Evolutionary conservation across 2,888 invertebrate genomes (phyloP).

Genomic region (Xestia ashworthii): DNA sequence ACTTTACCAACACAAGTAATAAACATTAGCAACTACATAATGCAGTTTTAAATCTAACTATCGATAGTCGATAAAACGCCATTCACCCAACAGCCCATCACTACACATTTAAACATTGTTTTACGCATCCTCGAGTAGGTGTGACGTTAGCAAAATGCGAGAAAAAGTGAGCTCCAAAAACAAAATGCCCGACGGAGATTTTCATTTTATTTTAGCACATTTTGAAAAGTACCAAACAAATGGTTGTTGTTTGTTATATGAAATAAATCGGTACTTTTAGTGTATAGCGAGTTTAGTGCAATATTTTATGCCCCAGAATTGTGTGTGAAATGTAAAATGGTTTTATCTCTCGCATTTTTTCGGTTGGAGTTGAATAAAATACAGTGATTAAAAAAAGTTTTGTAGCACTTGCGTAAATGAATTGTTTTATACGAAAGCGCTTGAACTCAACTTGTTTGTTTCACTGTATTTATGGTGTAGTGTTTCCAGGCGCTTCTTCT

Average conservation of each 20-base stretch:
- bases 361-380: constrained; percentile 14
- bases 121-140: constrained; percentile 55
- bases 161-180: constrained; percentile 46
- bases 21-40: background rate
- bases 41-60: background rate
- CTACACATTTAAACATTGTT: constrained; percentile 56
- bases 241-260: constrained; percentile 54
- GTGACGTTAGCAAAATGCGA: constrained; percentile 47
- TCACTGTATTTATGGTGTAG: background rate
- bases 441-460: background rate
- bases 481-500: background rate
- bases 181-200: constrained; percentile 39
- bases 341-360: constrained; percentile 19
- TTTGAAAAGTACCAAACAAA: constrained; percentile 53
- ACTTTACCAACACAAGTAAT: background rate
- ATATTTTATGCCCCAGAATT: constrained; percentile 48
- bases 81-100: constrained; percentile 15
- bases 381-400: constrained; percentile 5
- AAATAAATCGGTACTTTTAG: constrained; percentile 56
- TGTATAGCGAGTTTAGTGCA: constrained; percentile 49
- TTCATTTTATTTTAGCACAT: constrained; percentile 57
- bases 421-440: background rate
- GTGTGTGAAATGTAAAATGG: constrained; percentile 25
- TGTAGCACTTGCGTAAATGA: background rate
- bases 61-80: constrained; percentile 32